Base-by-base conservation (phyloP, 1,140 invertebrate species). In the Drosophila ananassae region DNA sequence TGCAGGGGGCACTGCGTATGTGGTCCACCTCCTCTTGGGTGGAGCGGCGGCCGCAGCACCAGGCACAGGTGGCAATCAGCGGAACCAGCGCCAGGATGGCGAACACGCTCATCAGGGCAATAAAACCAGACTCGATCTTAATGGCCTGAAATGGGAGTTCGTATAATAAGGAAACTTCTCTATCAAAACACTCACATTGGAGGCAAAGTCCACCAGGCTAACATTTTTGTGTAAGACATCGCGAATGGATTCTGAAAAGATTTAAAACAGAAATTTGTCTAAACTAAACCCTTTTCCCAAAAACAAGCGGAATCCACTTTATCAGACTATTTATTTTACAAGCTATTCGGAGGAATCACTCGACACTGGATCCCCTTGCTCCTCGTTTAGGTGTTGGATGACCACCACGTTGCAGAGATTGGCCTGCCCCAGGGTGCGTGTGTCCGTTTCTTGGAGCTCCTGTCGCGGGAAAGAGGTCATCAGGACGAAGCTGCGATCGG, bases 81-180 rank as follows among this genome's bases (percentile, higher is more conserved):
- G 91, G 90, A 12, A 92, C 89, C 8, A 92, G 59, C 0, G 92
- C 80, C 61, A 93, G 54, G 34, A 92, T 72, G 28, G 91, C 81
- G 46, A 92, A 91, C 34, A 92, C 71, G 39, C 89, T 85, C 72
- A 93, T 89, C 39, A 92, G 74, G 13, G 79, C 90, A 22, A 93
- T 82, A 67, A 93, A 93, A n/a, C 92, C 92, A 9, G 92, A 92
- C 67, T 93, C 92, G 59, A 92, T 87, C 79, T 92, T 91, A 55
- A 93, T 90, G 55, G 92, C 92, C 92, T 93, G 24, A 8, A n/a
- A 8, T 37, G 13, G 21, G 22, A 22, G 41, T 47, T 22, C 28
- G 10, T 8, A 37, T n/a, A 37, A 37, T 6, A 8, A 21, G 28
- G 13, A 13, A 6, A 22, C 4, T 37, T 37, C 34, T 37, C 12